Percentiles rank a stretch among this genome's conserved stretches.
phyloP scores from a whole-genome alignment of 2,888 invertebrate genomes.

The Taphrorychus bicolor region DNA sequence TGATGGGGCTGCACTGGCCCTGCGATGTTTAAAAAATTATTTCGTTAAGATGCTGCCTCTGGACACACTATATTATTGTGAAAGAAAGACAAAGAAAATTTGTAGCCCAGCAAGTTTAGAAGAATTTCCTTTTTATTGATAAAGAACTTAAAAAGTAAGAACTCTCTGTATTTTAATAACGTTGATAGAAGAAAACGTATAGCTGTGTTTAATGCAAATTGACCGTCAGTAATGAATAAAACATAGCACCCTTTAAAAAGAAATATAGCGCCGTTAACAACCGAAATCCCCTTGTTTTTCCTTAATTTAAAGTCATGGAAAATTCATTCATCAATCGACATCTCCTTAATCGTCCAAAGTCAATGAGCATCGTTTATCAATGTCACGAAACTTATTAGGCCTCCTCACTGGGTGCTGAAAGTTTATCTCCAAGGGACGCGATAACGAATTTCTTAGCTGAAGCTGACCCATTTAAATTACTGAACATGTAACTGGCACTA shows the following conservation, averaged over 20 bases:
- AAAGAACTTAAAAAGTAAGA: too few species aligned
- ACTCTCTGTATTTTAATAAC: too few species aligned
- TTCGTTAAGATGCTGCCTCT: too few species aligned
- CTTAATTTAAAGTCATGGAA: constrained; percentile 5
- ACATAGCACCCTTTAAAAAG: background rate
- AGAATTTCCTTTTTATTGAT: too few species aligned
- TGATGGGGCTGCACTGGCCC: too few species aligned
- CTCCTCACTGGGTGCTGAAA: background rate
- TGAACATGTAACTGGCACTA: background rate
- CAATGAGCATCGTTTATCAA: constrained; percentile 7
- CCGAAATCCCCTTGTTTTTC: constrained; percentile 7
- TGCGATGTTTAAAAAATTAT: too few species aligned
- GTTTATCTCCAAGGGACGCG: background rate
- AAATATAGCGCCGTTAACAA: background rate
- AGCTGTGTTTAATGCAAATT: background rate
- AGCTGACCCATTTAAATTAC: constrained; percentile 1
- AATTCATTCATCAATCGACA: constrained; percentile 17
- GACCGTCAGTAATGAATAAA: background rate
- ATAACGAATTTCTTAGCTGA: background rate
- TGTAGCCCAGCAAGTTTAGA: too few species aligned
- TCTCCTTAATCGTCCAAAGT: constrained; percentile 1
- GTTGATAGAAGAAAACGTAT: background rate
- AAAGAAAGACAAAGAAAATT: too few species aligned
- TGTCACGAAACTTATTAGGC: constrained; percentile 5
- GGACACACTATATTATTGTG: too few species aligned